These are phyloP conservation scores for Clivina fossor DNA, from an alignment of 2,888 invertebrate genomes.

Conservation along the genomic window DNA sequence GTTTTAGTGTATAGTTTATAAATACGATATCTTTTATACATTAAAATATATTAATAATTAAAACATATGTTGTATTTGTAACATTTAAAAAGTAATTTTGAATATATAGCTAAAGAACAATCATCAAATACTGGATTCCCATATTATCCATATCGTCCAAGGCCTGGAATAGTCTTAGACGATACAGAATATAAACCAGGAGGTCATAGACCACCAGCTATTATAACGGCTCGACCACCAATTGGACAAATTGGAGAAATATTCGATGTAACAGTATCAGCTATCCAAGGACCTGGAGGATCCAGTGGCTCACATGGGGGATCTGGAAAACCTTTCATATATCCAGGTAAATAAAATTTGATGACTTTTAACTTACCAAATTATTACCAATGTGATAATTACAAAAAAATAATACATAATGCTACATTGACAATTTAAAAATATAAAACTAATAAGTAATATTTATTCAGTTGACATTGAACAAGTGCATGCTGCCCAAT, in stretches of 20 bases:
- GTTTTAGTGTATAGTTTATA: too few species aligned
- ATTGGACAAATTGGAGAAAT: conserved; percentile 70
- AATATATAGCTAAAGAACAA: conserved; percentile 23
- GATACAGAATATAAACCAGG: conserved; percentile 79
- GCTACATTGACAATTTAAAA: too few species aligned
- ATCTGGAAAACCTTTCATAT: conserved; percentile 56
- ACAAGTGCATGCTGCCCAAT: conserved; percentile 53
- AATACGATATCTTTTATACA: not conserved
- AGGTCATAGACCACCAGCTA: conserved; percentile 52
- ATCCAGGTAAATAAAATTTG: conserved; percentile 52
- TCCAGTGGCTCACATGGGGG: conserved; percentile 48
- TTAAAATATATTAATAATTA: not conserved
- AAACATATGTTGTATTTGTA: not conserved
- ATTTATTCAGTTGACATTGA: conserved; percentile 69
- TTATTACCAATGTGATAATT: too few species aligned
- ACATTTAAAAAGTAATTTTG: conserved; percentile 4
- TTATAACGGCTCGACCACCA: conserved; percentile 52
- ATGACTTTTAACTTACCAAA: too few species aligned
- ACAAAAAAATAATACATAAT: too few species aligned
- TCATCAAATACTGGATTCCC: conserved; percentile 51
- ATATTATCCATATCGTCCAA: conserved; percentile 68
- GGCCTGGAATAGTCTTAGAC: conserved; percentile 84
- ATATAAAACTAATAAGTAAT: too few species aligned
- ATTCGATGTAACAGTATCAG: conserved; percentile 86
- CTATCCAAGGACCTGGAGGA: conserved; percentile 79